A percentile compares a stretch with the other conserved stretches of the same genome.
Conservation (phyloP, 2,888 invertebrate genomes). For the Callyntrura guangdongensis region DNA sequence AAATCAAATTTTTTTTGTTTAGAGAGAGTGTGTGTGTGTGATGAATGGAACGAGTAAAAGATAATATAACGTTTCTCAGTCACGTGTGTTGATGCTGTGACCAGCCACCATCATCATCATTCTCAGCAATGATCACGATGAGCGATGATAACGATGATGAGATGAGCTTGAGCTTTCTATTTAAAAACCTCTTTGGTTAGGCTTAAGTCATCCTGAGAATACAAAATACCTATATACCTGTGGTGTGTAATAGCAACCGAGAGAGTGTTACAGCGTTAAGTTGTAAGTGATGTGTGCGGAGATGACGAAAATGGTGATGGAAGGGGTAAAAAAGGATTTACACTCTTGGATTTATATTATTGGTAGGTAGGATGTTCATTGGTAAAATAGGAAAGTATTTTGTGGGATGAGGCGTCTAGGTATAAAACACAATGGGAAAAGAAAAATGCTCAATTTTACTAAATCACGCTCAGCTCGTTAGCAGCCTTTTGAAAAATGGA, state of each 20-base stretch:
- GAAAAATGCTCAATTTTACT: conserved; percentile 83
- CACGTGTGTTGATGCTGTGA: conserved; percentile 63
- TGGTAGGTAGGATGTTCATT: not conserved
- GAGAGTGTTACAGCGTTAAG: conserved; percentile 19
- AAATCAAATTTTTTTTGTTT: not conserved
- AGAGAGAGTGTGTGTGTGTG: too few relatives aligned
- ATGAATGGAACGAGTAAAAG: not conserved
- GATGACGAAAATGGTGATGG: not conserved
- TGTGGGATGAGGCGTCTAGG: not conserved
- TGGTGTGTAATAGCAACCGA: not conserved
- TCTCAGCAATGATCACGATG: not conserved
- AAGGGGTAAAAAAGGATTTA: conserved; percentile 19
- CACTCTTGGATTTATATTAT: not conserved
- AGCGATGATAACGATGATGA: not conserved
- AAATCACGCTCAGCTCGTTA: conserved; percentile 85
- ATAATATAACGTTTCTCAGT: conserved; percentile 55
- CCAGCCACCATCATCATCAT: too few relatives aligned
- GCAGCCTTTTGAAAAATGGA: conserved; percentile 83
- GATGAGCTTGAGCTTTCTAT: not conserved
- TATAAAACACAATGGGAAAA: conserved; percentile 33
- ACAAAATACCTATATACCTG: not conserved
- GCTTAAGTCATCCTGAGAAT: not conserved
- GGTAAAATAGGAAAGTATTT: not conserved
- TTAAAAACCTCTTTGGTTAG: too few relatives aligned
- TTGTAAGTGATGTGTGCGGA: conserved; percentile 23